Conservation (phyloP, 2,113 vertebrate genomes). For the Labeo catla region DNA sequence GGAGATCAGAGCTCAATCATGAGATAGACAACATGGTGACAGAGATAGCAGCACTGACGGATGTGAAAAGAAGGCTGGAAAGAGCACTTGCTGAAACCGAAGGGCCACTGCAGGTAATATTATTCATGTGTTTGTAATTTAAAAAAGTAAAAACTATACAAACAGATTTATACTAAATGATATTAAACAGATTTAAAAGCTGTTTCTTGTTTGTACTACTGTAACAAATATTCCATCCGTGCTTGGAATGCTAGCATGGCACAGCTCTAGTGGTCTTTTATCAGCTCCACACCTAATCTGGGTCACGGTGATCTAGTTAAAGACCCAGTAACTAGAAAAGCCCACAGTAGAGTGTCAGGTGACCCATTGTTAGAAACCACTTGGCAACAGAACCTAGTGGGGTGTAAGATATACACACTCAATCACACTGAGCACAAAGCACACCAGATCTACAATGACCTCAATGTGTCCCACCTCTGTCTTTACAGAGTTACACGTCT, state of each 20-base stretch:
- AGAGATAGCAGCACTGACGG: conserved; percentile 83
- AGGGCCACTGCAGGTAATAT: conserved; percentile 86
- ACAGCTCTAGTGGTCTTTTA: conserved; percentile 51
- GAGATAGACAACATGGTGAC: conserved; percentile 89
- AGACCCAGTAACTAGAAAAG: conserved; percentile 63
- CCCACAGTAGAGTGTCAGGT: conserved; percentile 61
- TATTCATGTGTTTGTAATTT: not conserved
- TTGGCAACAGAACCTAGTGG: conserved; percentile 56
- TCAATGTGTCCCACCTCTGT: conserved; percentile 16
- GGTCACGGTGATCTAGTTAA: conserved; percentile 60
- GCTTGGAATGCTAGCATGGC: not conserved
- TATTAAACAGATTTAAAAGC: not conserved
- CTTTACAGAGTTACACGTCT: conserved; percentile 15
- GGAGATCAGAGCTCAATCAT: conserved; percentile 87
- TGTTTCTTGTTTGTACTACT: not conserved
- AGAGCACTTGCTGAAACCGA: conserved; percentile 86
- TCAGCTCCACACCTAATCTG: conserved; percentile 24
- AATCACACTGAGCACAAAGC: not conserved
- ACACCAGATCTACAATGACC: conserved; percentile 15
- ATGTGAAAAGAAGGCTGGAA: conserved; percentile 86
- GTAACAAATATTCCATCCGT: not conserved
- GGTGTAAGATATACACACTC: conserved; percentile 7
- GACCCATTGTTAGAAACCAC: conserved; percentile 55
- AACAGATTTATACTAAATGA: not conserved
- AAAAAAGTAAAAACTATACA: not conserved